Conservation (phyloP, 2,888 invertebrate genomes). For the Habroteleia sp. region DNA sequence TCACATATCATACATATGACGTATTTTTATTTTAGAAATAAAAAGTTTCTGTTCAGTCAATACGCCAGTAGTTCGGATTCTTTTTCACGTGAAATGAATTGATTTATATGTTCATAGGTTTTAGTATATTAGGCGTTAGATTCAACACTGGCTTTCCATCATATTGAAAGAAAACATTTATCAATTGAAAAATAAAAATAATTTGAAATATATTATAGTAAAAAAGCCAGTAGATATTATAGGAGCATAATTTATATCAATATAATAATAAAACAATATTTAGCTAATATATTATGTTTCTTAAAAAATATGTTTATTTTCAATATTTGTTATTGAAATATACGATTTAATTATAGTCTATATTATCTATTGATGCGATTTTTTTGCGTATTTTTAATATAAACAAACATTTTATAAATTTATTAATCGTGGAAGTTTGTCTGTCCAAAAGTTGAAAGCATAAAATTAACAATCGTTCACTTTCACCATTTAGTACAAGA, state of each 20-base stretch:
- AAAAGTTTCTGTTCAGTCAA: conserved; percentile 10
- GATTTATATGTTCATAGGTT: conserved; percentile 24
- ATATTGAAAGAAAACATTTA: conserved; percentile 20
- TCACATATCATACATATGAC: conserved; percentile 8
- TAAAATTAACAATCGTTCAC: conserved; percentile 44
- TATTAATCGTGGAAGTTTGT: conserved; percentile 16
- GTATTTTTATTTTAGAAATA: conserved; percentile 21
- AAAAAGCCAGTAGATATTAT: too few relatives aligned
- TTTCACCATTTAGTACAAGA: conserved; percentile 35
- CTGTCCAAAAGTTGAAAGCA: conserved; percentile 14
- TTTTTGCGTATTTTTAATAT: too few relatives aligned
- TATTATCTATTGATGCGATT: too few relatives aligned
- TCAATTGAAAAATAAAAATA: conserved; percentile 10
- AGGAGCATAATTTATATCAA: neutral
- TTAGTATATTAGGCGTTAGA: conserved; percentile 8
- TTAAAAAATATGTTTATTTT: too few relatives aligned
- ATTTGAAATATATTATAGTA: conserved; percentile 4
- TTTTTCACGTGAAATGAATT: conserved; percentile 22
- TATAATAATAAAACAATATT: too few relatives aligned
- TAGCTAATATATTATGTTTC: too few relatives aligned
- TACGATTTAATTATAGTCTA: too few relatives aligned
- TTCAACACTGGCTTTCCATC: conserved; percentile 1
- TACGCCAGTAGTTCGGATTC: conserved; percentile 1
- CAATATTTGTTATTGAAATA: too few relatives aligned
- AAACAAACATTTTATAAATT: conserved; percentile 24